phyloP scores from a whole-genome alignment of 2,113 vertebrate genomes.

The Chrysemys picta region DNA sequence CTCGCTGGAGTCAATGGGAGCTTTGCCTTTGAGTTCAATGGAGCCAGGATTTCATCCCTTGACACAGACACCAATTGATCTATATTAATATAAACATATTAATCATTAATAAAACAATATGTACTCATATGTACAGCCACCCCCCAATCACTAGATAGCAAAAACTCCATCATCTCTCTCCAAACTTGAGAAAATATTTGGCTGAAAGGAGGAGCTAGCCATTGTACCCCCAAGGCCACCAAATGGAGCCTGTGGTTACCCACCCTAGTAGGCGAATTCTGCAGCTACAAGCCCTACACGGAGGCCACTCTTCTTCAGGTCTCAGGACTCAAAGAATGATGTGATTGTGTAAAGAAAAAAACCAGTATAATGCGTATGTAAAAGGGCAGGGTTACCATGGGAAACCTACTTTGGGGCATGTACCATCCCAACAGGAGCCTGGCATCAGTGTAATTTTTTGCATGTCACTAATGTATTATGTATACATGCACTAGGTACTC shows the following conservation, averaged over 20 bases:
- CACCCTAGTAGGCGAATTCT: background rate
- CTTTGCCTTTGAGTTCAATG: background rate
- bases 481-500: background rate
- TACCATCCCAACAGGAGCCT: background rate
- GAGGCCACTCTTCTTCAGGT: background rate
- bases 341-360: background rate
- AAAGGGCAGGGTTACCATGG: background rate
- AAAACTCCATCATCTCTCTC: background rate
- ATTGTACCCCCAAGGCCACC: background rate
- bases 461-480: background rate
- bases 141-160: fast-evolving
- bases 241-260: background rate
- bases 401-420: background rate
- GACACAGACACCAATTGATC: background rate
- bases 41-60: background rate
- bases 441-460: background rate
- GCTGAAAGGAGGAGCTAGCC: background rate
- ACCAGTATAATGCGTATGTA: background rate
- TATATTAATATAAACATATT: background rate
- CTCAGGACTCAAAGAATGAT: background rate
- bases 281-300: background rate
- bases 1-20: background rate
- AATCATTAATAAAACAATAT: background rate
- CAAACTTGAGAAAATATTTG: background rate
- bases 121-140: background rate